These are phyloP conservation scores for Torymus auratus DNA, from an alignment of 2,888 invertebrate genomes.

Conservation along the genomic window DNA sequence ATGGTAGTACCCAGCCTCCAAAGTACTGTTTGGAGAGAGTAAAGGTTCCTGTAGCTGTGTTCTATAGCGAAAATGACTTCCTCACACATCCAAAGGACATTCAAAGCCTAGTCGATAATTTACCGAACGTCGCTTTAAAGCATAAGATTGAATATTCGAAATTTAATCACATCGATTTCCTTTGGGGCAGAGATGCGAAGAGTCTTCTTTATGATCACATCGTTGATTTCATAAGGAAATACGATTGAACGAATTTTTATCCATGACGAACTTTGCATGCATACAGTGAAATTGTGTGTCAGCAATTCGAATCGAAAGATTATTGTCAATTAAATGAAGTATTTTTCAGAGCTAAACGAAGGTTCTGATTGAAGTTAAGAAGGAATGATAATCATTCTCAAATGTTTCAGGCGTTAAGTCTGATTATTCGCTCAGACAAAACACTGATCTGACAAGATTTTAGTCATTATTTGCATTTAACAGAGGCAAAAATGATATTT, in stretches of 20 bases:
- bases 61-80: slow-evolving; percentile 82
- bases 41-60: slow-evolving; percentile 80
- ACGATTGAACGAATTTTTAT: slow-evolving; percentile 40
- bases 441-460: slow-evolving; percentile 52
- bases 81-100: slow-evolving; percentile 77
- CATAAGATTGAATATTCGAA: slow-evolving; percentile 70
- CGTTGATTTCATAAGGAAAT: slow-evolving; percentile 51
- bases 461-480: slow-evolving; percentile 58
- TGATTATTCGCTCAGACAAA: slow-evolving; percentile 46
- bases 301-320: slow-evolving; percentile 34
- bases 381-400: slow-evolving; percentile 33
- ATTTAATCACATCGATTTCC: slow-evolving; percentile 74
- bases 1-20: slow-evolving; percentile 79
- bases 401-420: slow-evolving; percentile 20
- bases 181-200: slow-evolving; percentile 72
- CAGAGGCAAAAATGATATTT: slow-evolving; percentile 46
- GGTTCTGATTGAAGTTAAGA: slow-evolving; percentile 5
- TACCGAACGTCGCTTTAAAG: slow-evolving; percentile 70
- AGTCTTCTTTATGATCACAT: slow-evolving; percentile 69
- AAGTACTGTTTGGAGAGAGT: slow-evolving; percentile 81
- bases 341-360: slow-evolving; percentile 33
- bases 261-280: slow-evolving; percentile 43
- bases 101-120: slow-evolving; percentile 66
- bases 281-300: slow-evolving; percentile 33
- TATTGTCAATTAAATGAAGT: slow-evolving; percentile 43